Conservation (phyloP, 1,140 invertebrate species). For the Pollicipes pollicipes region DNA sequence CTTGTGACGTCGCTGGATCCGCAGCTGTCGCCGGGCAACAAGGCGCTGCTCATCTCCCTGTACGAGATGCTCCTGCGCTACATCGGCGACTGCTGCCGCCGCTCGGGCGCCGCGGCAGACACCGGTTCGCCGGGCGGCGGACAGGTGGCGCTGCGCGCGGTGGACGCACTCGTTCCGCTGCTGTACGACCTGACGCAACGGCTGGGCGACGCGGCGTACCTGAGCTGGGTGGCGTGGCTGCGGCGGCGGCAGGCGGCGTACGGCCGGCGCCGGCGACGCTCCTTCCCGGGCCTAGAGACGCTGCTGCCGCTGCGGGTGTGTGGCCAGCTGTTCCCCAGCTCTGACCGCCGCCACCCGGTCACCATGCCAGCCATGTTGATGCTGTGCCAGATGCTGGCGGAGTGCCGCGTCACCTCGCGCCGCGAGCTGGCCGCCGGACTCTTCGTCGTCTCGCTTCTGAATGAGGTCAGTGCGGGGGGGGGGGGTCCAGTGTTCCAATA, state of each 20-base stretch:
- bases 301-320: not conserved
- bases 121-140: not conserved
- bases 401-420: constrained; percentile 38
- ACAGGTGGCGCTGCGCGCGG: not conserved
- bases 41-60: not conserved
- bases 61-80: not conserved
- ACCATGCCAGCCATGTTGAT: constrained; percentile 64
- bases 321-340: constrained; percentile 55
- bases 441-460: constrained; percentile 47
- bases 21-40: not conserved
- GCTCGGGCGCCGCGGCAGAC: not conserved
- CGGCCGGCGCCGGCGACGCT: too few relatives aligned
- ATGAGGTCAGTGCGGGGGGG: constrained; percentile 37
- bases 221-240: not conserved
- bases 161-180: not conserved
- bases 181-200: not conserved
- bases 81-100: not conserved
- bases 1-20: not conserved
- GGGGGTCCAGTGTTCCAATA: too few relatives aligned
- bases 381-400: constrained; percentile 55
- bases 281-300: not conserved
- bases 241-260: not conserved
- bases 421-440: constrained; percentile 56
- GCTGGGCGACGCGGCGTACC: not conserved
- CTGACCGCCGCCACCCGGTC: constrained; percentile 72